Evolutionary conservation across 1,140 invertebrate genomes (phyloP), one percentile per base, ranked within the genome.

Genomic region (Lucilia sericata): DNA sequence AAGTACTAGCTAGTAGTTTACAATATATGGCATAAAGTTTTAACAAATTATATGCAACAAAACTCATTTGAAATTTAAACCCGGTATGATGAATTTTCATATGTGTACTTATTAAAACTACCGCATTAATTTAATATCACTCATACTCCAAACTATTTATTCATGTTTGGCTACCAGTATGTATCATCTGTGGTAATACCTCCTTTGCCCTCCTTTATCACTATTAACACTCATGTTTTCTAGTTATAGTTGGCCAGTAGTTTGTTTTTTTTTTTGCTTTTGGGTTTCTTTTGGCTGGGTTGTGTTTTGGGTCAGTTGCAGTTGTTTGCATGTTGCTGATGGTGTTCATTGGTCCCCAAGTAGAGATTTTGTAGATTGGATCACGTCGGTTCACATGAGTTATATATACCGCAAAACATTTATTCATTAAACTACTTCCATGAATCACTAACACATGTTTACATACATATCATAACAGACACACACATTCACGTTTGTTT

Each of bases 301-400:
- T 42, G n/a, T 19, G 19, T 80, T 19, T 80, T 80, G 76, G 76
- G 76, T 80, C 76, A 80, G 76, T 49, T 80, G 42, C 42, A 21
- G 21, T 70, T 10, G 19, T 70, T 21, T 25, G 49, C 55, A 80
- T 81, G 75, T 81, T 36, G 49, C 25, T 30, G 25, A 42, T 84
- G 83, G 83, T 75, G 36, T 70, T 78, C 83, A 84, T 76, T 82
- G 74, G 82, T 81, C 82, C 82, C 84, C 60, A 82, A 78, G 80
- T 85, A 82, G 82, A 83, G 84, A 83, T 84, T 84, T 83, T 51
- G 65, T 85, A 85, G 84, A 85, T 85, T 85, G 84, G 82, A 85
- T 85, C 84, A 83, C 78, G 82, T 85, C 82, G 84, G 42, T 42
- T 49, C 76, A 65, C 55, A 83, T 85, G 74, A 30, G 78, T 82